Evolutionary conservation across 1,140 invertebrate species (phyloP), one percentile per base, ranked within the genome.

Genomic region (Drosophila pallidifrons): DNA sequence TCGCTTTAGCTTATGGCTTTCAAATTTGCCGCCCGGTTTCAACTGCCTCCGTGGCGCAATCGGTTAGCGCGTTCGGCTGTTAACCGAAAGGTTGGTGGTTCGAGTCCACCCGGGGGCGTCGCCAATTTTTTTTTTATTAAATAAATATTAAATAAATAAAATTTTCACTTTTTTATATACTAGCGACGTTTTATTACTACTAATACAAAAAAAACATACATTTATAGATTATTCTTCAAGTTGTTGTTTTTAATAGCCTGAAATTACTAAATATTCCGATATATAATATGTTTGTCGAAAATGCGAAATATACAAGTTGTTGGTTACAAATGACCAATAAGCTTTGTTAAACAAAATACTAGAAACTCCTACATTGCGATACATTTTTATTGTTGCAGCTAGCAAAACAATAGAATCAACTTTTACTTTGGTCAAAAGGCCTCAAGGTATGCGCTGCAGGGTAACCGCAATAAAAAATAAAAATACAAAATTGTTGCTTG

Each of bases 61-160:
- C 92, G 95, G 95, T 94, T 96, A 96, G 96, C 96, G 95, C 95
- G 95, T 95, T 95, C 95, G 95, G 95, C 95, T 95, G 95, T 95
- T 95, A 95, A 95, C 95, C 95, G 95, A 95, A 96, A 96, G 96
- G 95, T 96, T 96, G 96, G 95, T 96, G 95, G 96, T 96, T 96
- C 96, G 95, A 96, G 95, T 95, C 96, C 95, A 96, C 95, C 96
- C 94, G 94, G 94, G 93, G 94, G 94, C 93, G 93, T 5, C 0
- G 45, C 1, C 0, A 58, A 11, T n/a, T 45, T 55, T 65, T 65
- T 49, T 4, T 35, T 16, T 11, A 10, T 25, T 25, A 25, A 25
- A 25, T 25, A 25, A 25, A 25, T 25, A 25, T 25, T 25, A 49
- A 25, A 10, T 7, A n/a, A 35, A 35, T 2, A n/a, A 54, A 8